A percentile compares a stretch with the other conserved stretches of the same genome.
phyloP scores from a whole-genome alignment of 2,797 vertebrate genomes.

The Eidolon dupreanum region DNA sequence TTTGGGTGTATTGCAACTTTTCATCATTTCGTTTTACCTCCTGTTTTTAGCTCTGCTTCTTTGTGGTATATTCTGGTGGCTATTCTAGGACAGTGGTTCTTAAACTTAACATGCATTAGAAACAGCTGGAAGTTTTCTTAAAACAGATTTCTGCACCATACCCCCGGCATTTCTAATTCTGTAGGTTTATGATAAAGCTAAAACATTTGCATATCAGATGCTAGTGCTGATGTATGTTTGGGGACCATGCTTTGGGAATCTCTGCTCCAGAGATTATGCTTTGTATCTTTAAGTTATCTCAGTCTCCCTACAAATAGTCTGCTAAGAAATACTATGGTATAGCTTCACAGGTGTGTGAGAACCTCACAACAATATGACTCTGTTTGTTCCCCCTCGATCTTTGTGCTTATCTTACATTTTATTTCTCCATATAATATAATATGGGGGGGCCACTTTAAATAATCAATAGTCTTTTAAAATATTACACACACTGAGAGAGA shows the following conservation, averaged over 20 bases:
- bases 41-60: neutral
- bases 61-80: neutral
- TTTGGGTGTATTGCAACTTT: neutral
- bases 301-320: neutral
- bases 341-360: neutral
- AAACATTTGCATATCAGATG: neutral
- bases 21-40: neutral
- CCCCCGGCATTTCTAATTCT: neutral
- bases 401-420: neutral
- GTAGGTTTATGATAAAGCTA: neutral
- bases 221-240: neutral
- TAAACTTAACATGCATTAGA: neutral
- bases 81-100: neutral
- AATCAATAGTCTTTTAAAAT: neutral
- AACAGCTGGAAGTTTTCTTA: neutral
- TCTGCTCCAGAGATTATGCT: neutral
- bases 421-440: neutral
- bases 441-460: neutral
- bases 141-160: neutral
- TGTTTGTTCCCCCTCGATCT: neutral
- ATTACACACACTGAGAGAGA: neutral
- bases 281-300: neutral
- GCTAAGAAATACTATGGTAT: neutral
- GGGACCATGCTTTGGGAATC: neutral
- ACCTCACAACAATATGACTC: neutral